Evolutionary conservation across 2,888 invertebrate species (phyloP).

Genomic region (Andricus quercusramuli): DNA sequence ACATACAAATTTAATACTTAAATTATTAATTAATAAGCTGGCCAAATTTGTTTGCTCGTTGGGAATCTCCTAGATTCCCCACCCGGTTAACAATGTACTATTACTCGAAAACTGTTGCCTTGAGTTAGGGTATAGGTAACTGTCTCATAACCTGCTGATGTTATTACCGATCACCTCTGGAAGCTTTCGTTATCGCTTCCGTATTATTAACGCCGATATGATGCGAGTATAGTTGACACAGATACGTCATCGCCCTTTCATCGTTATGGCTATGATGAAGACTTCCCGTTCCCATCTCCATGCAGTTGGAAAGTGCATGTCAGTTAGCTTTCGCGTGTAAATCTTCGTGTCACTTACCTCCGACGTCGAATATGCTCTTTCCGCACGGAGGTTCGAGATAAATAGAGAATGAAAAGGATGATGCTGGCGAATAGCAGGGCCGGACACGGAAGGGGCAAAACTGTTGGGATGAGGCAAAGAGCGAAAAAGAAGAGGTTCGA

Average conservation of each 20-base stretch:
- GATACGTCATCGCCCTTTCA: conserved; percentile 4
- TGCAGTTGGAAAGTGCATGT: conserved; percentile 14
- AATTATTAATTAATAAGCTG: too few species aligned
- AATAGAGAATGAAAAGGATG: conserved; percentile 24
- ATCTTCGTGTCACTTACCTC: conserved; percentile 28
- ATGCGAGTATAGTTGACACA: conserved; percentile 4
- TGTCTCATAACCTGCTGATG: conserved; percentile 16
- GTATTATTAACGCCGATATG: conserved; percentile 16
- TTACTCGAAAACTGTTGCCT: too few species aligned
- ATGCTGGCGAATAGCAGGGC: not conserved
- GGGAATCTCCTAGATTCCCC: too few species aligned
- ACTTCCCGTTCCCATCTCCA: not conserved
- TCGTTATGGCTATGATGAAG: conserved; percentile 16
- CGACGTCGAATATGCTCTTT: conserved; percentile 32
- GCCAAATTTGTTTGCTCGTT: too few species aligned
- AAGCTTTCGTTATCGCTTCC: conserved; percentile 9
- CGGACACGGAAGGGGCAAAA: not conserved
- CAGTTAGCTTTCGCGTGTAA: conserved; percentile 12
- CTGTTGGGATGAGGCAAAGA: not conserved
- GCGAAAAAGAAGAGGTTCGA: not conserved
- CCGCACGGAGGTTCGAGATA: not conserved
- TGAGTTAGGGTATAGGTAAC: not conserved
- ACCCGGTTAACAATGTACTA: too few species aligned
- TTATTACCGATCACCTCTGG: not conserved
- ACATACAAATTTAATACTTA: too few species aligned